Evolutionary conservation across 2,113 vertebrate species (phyloP), one percentile per base, ranked within the genome.

Genomic region (Sapayoa aenigma): DNA sequence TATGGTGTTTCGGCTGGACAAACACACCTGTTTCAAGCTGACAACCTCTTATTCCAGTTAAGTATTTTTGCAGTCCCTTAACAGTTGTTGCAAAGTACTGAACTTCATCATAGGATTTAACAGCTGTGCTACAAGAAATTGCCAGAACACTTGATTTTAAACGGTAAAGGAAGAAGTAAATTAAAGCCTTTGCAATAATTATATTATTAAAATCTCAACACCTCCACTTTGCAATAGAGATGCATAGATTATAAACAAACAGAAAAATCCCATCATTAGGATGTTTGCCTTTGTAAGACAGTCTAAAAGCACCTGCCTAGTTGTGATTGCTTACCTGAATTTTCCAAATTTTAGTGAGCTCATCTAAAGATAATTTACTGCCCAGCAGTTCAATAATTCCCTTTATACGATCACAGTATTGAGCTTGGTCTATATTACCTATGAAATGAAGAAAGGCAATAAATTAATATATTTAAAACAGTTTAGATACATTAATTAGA

Each of bases 401-500:
- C 97, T 99, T 99, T 97, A 99, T 99, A 89, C 99, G 98, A 95
- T 99, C 99, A 98, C 99, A 99, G 96, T 99, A 99, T 68, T 99
- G 99, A 0, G 99, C 99, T 96, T 99, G 99, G 96, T 99, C 99
- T 97, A 99, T 99, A 92, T 99, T 99, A 84, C 99, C 99, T 99
- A 95, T 25, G 28, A 97, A 97, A 75, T 53, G 95, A 85, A 93
- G 35, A 81, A 24, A 89, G 41, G 66, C 9, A 93, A 41, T 47
- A 41, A 78, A 63, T 41, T 6, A 95, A 82, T 50, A 19, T 12
- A 60, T 76, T 94, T 77, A 73, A 82, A 56, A 33, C 11, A 58
- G 3, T 30, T 82, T 35, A 84, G 37, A 74, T 4, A 80, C 1
- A 27, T 68, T 33, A 71, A 30, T 17, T 87, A 31, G 31, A 87